Percentiles rank a stretch among this genome's conserved stretches.
Evolutionary conservation across 2,797 vertebrate genomes (phyloP).

Genomic region (Diplodus sargus): DNA sequence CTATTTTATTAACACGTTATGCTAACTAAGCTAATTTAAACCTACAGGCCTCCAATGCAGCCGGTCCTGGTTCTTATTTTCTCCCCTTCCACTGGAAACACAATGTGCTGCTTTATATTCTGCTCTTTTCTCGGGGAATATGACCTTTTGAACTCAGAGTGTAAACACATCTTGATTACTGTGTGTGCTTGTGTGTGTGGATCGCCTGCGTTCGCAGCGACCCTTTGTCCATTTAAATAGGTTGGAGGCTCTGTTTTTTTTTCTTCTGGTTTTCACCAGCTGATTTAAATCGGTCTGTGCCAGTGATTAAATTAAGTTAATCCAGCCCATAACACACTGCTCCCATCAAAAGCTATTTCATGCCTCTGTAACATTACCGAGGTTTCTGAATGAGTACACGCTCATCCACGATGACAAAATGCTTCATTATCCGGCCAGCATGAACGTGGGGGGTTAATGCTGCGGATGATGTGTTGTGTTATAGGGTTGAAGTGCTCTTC

Average conservation of each 20-base stretch:
- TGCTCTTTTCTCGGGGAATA: constrained; percentile 14
- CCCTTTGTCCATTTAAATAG: constrained; percentile 13
- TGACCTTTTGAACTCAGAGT: constrained; percentile 25
- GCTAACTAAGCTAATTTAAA: background rate
- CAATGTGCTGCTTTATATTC: constrained; percentile 22
- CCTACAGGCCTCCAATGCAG: background rate
- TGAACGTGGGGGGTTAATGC: constrained; percentile 56
- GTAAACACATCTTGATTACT: constrained; percentile 33
- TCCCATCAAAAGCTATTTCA: constrained; percentile 72
- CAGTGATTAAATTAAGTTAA: constrained; percentile 53
- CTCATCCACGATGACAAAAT: constrained; percentile 68
- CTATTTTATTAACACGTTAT: background rate
- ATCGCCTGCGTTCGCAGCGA: background rate
- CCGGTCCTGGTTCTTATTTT: background rate
- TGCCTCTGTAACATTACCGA: constrained; percentile 62
- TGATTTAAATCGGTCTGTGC: constrained; percentile 55
- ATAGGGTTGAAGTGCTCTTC: constrained; percentile 64
- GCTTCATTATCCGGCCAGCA: constrained; percentile 66
- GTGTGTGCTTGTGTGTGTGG: constrained; percentile 26
- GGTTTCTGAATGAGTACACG: constrained; percentile 72
- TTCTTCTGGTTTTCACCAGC: constrained; percentile 13
- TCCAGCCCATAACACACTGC: constrained; percentile 28
- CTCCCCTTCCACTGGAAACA: background rate
- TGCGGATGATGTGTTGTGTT: constrained; percentile 69
- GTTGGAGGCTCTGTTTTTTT: background rate